These are phyloP conservation scores for Lysandra bellargus DNA, from an alignment of 2,888 invertebrate species.

Conservation along the genomic window DNA sequence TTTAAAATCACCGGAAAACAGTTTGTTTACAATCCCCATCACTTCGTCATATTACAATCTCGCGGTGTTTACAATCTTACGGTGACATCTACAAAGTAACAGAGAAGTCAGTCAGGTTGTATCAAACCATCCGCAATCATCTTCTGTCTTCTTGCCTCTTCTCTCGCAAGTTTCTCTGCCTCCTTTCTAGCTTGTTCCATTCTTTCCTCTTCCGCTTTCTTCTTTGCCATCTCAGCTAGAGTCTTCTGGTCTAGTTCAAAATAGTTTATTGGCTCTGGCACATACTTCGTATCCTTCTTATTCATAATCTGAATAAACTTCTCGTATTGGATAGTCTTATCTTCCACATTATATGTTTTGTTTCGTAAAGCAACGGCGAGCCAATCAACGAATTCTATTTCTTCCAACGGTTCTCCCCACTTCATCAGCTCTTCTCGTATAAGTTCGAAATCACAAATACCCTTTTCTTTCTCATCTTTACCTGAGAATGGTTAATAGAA, in stretches of 20 bases:
- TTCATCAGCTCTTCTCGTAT: constrained; percentile 59
- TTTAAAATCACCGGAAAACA: no score
- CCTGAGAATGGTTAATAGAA: constrained; percentile 47
- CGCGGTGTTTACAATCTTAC: no score
- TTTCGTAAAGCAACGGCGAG: constrained; percentile 60
- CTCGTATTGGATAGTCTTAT: constrained; percentile 55
- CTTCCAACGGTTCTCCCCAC: constrained; percentile 68
- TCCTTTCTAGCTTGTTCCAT: constrained; percentile 61
- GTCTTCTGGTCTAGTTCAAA: constrained; percentile 73
- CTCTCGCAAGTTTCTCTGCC: constrained; percentile 57
- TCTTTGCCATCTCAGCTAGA: constrained; percentile 64
- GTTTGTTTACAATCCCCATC: no score
- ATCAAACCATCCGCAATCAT: constrained; percentile 66
- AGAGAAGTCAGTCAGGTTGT: constrained; percentile 41
- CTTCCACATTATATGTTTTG: constrained; percentile 58
- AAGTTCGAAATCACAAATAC: constrained; percentile 56
- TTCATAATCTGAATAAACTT: constrained; percentile 74
- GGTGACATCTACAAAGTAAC: no score
- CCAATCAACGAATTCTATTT: constrained; percentile 67
- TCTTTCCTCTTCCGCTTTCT: constrained; percentile 64
- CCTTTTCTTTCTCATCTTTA: constrained; percentile 65
- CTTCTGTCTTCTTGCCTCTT: constrained; percentile 62
- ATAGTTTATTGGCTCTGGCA: constrained; percentile 69
- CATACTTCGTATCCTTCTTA: constrained; percentile 58
- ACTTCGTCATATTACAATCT: no score